Evolutionary conservation across 2,888 invertebrate genomes (phyloP), one percentile per base, ranked within the genome.

Genomic region (Pseudolycoriella hygida): DNA sequence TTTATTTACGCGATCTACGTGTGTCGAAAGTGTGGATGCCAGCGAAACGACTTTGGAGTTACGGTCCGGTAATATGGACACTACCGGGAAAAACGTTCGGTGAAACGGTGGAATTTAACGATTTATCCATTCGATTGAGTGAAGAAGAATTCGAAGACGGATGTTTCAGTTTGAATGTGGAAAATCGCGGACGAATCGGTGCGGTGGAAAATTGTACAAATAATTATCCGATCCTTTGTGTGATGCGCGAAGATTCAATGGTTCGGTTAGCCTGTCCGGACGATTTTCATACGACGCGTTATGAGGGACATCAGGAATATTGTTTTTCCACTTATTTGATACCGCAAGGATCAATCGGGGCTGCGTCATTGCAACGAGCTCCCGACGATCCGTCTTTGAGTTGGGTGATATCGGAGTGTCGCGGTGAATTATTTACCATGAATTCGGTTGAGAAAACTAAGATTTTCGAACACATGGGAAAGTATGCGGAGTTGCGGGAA

Each of bases 11-110:
- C 18, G 43, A 53, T 40, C 49, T 48, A 2, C 54, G 57, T 30
- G 45, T 48, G 6, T 47, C 18, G 1, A 47, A 53, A 19, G 60
- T 72, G 46, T 74, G 74, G 73, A 51, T 74, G 45, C 73, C 73
- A 14, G 65, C 67, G 3, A 60, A 60, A 40, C 61, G 72, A 34
- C 52, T 55, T n/a, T 62, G 62, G 42, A 49, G 57, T 31, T 69
- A 66, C 49, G 61, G 64, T 47, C 69, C 70, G 17, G 52, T 69
- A 14, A 58, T 64, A 6, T 69, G 71, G 67, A 56, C 59, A 17
- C 62, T 70, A 46, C 71, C 72, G 1, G 74, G 73, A 3, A 48
- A 55, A 43, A 49, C 50, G 15, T 64, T 60, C 60, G 59, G 58
- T 19, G 51, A 57, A 42, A 34, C 51, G n/a, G 49, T 59, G 10